These are phyloP conservation scores for Patagioenas fasciata DNA, from an alignment of 2,113 vertebrate genomes.

Conservation along the genomic window DNA sequence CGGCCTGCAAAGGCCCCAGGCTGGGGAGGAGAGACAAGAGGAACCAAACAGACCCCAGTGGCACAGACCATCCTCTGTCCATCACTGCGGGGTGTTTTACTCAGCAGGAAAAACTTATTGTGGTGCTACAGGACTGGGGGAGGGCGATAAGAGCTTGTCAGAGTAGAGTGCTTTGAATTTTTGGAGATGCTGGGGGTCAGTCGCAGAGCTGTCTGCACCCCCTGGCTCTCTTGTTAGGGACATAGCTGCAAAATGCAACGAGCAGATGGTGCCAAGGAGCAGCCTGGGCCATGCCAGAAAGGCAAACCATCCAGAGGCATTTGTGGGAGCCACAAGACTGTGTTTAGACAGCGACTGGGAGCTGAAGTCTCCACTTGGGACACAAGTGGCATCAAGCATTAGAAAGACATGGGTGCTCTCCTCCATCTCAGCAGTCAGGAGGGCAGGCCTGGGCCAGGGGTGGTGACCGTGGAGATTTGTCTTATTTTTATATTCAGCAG, in stretches of 20 bases:
- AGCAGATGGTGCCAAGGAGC: neutral
- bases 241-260: neutral
- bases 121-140: neutral
- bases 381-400: neutral
- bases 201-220: neutral
- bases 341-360: neutral
- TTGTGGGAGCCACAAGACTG: neutral
- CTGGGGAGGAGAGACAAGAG: neutral
- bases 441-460: neutral
- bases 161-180: neutral
- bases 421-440: neutral
- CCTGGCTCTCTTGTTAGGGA: fast-evolving
- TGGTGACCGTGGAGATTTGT: neutral
- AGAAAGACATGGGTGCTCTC: neutral
- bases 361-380: neutral
- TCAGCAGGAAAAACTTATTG: neutral
- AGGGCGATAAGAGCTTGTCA: neutral
- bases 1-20: neutral
- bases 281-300: neutral
- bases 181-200: neutral
- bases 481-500: neutral
- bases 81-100: fast-evolving
- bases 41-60: neutral
- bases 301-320: neutral
- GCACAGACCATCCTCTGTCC: neutral